phyloP scores from a whole-genome alignment of 2,797 vertebrate genomes.

The Labroides dimidiatus region DNA sequence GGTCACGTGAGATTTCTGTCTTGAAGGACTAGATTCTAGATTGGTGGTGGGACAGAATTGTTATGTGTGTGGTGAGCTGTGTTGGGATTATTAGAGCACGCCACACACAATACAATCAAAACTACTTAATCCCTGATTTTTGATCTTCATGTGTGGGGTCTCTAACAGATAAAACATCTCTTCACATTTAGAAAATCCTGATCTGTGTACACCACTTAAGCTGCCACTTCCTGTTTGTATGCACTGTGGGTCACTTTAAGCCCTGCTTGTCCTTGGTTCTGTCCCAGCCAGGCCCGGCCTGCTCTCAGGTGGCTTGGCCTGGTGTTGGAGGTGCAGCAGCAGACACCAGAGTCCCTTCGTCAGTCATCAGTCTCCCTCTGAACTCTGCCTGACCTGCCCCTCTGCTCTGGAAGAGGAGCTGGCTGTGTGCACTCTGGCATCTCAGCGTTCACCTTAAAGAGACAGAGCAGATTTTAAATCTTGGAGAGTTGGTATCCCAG shows the following conservation, averaged over 20 bases:
- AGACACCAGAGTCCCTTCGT: conserved; percentile 85
- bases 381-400: conserved; percentile 92
- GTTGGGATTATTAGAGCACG: too few species aligned
- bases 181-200: too few species aligned
- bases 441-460: conserved; percentile 78
- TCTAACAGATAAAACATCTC: too few species aligned
- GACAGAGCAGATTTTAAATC: conserved; percentile 59
- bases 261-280: conserved; percentile 13
- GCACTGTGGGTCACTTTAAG: conserved; percentile 25
- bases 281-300: conserved; percentile 52
- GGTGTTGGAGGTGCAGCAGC: conserved; percentile 81
- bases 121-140: too few species aligned
- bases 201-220: too few species aligned
- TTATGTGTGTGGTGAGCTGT: too few species aligned
- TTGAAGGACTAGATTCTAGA: too few species aligned
- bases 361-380: conserved; percentile 87
- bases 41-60: too few species aligned
- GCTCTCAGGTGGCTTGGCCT: conserved; percentile 41
- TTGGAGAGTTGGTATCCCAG: conserved; percentile 34
- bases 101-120: too few species aligned
- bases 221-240: too few species aligned
- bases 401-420: conserved; percentile 74
- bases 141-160: too few species aligned
- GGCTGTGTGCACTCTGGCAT: conserved; percentile 81
- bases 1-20: too few species aligned